A percentile compares a stretch with the other conserved stretches of the same genome.
Conservation (phyloP, 2,113 vertebrate genomes). For the Arothron firmamentum region DNA sequence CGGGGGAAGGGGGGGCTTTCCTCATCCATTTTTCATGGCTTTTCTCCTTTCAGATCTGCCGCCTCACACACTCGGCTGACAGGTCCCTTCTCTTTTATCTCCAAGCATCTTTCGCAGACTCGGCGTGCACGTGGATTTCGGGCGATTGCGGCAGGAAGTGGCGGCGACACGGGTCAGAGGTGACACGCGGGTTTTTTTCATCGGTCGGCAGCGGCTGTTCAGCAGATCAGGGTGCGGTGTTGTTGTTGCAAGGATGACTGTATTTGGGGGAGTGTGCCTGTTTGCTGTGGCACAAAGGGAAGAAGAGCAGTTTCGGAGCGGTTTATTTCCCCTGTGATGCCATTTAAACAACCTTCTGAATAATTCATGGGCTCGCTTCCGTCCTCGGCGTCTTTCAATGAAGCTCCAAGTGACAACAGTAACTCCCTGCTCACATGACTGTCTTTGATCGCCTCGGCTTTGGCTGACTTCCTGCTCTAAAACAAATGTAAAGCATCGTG, state of each 20-base stretch:
- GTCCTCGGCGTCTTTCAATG: slow-evolving; percentile 34
- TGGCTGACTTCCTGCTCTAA: too few relatives aligned
- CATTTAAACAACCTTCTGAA: slow-evolving; percentile 38
- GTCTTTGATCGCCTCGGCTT: neutral
- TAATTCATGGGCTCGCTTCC: slow-evolving; percentile 44
- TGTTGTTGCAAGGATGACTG: neutral
- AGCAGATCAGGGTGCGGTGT: slow-evolving; percentile 4
- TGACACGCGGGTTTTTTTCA: slow-evolving; percentile 40
- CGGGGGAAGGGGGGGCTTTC: slow-evolving; percentile 66
- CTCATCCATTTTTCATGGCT: slow-evolving; percentile 80
- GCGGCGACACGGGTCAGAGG: slow-evolving; percentile 44
- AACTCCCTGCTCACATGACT: neutral
- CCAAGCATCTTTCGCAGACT: slow-evolving; percentile 59
- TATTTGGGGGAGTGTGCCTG: too few relatives aligned
- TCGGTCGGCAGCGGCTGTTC: slow-evolving; percentile 32
- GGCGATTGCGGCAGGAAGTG: neutral
- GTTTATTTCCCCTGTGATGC: neutral
- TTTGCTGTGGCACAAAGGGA: too few relatives aligned
- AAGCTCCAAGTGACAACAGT: neutral
- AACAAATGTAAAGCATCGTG: too few relatives aligned
- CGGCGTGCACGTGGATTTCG: too few relatives aligned
- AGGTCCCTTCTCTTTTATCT: slow-evolving; percentile 74
- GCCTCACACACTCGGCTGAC: slow-evolving; percentile 63
- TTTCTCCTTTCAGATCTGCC: slow-evolving; percentile 67
- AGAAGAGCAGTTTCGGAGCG: too few relatives aligned